A percentile compares a stretch with the other conserved stretches of the same genome.
These are phyloP conservation scores for Eurystomus gularis DNA, from an alignment of 2,113 vertebrate species.

Conservation along the genomic window DNA sequence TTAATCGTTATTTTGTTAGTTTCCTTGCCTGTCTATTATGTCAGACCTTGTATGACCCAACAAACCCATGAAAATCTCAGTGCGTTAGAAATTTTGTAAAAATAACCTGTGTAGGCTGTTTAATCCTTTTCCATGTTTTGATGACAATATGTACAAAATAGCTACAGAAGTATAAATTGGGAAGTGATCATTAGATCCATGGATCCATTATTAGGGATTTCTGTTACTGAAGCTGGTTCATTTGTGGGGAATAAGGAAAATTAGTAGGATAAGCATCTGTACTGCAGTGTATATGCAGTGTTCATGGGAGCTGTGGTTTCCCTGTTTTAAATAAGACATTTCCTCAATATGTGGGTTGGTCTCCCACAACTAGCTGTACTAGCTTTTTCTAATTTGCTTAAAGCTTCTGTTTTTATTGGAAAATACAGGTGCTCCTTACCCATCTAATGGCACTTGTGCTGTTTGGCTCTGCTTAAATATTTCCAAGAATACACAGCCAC, in stretches of 20 bases:
- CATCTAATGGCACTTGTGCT: neutral
- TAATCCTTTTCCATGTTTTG: neutral
- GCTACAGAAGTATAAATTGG: neutral
- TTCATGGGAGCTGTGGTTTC: too few species aligned
- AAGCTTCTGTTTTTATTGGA: neutral
- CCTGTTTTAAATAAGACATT: too few species aligned
- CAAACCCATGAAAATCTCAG: neutral
- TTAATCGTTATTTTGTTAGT: neutral
- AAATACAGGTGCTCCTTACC: neutral
- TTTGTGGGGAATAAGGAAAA: neutral
- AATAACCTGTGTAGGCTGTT: accelerated
- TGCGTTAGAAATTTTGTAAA: neutral
- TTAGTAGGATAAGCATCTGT: neutral
- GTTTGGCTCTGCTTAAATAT: neutral
- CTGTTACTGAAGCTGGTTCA: neutral
- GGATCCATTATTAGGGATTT: neutral
- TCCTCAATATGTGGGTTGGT: too few species aligned
- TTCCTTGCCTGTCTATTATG: neutral
- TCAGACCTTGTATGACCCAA: neutral
- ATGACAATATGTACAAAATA: neutral
- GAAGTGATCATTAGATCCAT: neutral
- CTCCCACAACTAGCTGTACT: neutral
- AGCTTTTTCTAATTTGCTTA: neutral
- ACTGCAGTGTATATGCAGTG: neutral
- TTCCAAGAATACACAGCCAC: neutral